These are phyloP conservation scores for Eulemur rubriventer DNA, from an alignment of 2,797 vertebrate genomes.

Conservation along the genomic window DNA sequence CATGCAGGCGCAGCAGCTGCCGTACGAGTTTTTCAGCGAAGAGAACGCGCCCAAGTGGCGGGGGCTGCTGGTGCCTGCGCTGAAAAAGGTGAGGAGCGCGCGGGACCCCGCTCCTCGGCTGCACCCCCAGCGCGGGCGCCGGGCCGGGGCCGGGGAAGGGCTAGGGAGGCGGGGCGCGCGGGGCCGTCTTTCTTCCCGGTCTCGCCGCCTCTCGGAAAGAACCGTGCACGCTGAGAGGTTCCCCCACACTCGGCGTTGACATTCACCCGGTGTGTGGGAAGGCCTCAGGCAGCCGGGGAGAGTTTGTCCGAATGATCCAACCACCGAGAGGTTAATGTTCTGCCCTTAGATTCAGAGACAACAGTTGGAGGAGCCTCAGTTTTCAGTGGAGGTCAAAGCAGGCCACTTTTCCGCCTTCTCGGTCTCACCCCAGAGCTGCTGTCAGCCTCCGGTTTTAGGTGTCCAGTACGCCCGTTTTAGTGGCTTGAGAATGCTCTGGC, in stretches of 20 bases:
- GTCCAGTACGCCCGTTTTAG: neutral
- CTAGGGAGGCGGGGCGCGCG: constrained; percentile 60
- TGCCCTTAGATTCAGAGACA: neutral
- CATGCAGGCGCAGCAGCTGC: constrained; percentile 93
- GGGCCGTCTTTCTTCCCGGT: constrained; percentile 26
- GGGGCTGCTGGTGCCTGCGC: constrained; percentile 92
- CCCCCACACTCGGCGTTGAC: neutral
- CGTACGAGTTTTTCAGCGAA: constrained; percentile 95
- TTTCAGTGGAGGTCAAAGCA: constrained; percentile 65
- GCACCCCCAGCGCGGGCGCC: constrained; percentile 11
- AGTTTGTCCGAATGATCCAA: neutral
- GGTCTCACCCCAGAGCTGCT: neutral
- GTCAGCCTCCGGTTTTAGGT: constrained; percentile 29
- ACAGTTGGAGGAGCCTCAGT: neutral
- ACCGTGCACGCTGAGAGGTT: neutral
- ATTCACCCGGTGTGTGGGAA: constrained; percentile 1
- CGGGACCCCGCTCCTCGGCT: neutral
- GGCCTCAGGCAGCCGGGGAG: neutral
- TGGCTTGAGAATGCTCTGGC: constrained; percentile 22
- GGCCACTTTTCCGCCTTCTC: constrained; percentile 40
- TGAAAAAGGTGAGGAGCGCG: constrained; percentile 90
- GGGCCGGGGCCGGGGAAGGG: neutral
- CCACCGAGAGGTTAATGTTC: neutral
- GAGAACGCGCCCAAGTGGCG: constrained; percentile 94
- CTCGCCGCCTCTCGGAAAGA: neutral